Conservation (phyloP, 2,113 vertebrate genomes). For the Plecturocebus donacophilus region DNA sequence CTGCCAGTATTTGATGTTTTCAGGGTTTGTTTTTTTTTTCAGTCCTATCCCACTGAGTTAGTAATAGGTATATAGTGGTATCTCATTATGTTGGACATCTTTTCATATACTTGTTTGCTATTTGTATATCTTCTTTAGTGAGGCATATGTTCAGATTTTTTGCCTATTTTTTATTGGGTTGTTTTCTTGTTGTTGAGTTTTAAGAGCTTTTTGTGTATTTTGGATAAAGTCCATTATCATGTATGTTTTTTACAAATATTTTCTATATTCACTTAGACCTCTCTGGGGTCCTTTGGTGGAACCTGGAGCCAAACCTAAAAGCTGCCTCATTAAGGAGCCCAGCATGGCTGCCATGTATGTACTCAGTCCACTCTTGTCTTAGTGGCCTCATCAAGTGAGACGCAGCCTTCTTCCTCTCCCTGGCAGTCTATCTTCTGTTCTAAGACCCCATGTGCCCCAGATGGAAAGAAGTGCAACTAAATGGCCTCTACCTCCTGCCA, state of each 20-base stretch:
- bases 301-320: neutral
- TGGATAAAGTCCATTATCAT: neutral
- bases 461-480: neutral
- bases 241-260: neutral
- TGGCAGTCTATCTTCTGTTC: neutral
- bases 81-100: neutral
- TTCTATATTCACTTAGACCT: neutral
- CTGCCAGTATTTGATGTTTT: neutral
- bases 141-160: neutral
- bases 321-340: neutral
- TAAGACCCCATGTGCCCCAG: neutral
- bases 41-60: no score
- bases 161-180: neutral
- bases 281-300: neutral
- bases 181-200: conserved; percentile 12
- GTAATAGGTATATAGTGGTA: neutral
- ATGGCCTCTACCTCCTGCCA: neutral
- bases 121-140: neutral
- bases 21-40: neutral
- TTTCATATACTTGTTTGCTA: neutral
- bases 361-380: neutral
- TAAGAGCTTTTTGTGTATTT: neutral
- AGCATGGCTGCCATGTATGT: neutral
- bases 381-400: neutral
- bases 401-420: neutral